Conservation (phyloP, 23 tunicate genomes). For the Diplosoma virens region DNA sequence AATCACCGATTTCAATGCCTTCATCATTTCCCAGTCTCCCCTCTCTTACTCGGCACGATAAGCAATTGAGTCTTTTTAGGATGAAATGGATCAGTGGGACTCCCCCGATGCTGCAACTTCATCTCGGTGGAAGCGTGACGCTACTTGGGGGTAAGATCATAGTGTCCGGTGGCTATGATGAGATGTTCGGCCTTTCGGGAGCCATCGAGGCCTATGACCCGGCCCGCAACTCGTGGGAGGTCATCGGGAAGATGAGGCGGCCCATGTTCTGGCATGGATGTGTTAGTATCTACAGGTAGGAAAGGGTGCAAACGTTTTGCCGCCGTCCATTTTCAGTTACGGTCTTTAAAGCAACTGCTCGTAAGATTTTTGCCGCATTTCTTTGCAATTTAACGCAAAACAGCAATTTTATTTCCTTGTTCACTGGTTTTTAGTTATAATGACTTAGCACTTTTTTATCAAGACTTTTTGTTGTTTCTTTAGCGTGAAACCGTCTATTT, state of each 20-base stretch:
- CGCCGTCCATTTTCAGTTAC: not conserved
- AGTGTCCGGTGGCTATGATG: constrained; percentile 97
- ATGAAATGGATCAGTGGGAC: constrained; percentile 44
- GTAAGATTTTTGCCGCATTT: not conserved
- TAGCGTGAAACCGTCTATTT: no score
- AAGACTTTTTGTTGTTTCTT: no score
- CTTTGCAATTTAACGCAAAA: not conserved
- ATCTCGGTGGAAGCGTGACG: constrained; percentile 86
- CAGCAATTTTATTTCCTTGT: not conserved
- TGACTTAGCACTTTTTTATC: not conserved
- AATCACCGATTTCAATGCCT: no score
- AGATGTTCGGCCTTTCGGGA: constrained; percentile 64
- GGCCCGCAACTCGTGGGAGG: constrained; percentile 53
- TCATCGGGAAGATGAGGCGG: constrained; percentile 58
- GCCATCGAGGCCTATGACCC: constrained; percentile 67
- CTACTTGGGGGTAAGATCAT: constrained; percentile 57
- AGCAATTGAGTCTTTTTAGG: constrained; percentile 20
- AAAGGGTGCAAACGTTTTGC: no score
- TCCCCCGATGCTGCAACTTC: constrained; percentile 74
- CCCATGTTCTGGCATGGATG: constrained; percentile 97
- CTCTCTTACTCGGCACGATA: no score
- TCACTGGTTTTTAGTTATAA: not conserved
- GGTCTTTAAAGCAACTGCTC: not conserved
- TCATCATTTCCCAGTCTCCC: no score
- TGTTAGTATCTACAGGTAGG: constrained; percentile 89